Conservation (phyloP, 2,888 invertebrate genomes). For the Scaptomyza polygonia region DNA sequence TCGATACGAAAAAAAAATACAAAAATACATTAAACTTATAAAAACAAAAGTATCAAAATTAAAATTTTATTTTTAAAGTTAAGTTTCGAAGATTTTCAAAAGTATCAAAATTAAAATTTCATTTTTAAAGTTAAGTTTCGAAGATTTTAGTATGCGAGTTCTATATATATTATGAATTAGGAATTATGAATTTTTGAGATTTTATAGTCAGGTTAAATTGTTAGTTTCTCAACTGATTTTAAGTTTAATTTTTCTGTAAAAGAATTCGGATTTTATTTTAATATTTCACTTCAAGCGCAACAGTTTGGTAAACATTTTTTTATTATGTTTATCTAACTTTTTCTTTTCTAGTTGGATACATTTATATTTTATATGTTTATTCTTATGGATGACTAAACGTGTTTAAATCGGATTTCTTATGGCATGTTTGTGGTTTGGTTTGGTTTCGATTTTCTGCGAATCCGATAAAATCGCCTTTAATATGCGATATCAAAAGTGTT, state of each 20-base stretch:
- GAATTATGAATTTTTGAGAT: too few relatives aligned
- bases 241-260: too few relatives aligned
- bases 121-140: constrained; percentile 1
- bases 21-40: background rate
- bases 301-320: too few relatives aligned
- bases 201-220: too few relatives aligned
- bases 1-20: constrained; percentile 3
- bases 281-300: too few relatives aligned
- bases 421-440: background rate
- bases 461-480: constrained; percentile 4
- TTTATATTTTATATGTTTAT: too few relatives aligned
- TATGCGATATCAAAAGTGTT: background rate
- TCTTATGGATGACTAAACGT: background rate
- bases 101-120: constrained; percentile 5
- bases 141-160: constrained; percentile 2
- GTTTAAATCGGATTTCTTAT: background rate
- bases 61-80: constrained; percentile 9
- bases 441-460: background rate
- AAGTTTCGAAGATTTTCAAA: background rate
- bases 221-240: too few relatives aligned
- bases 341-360: too few relatives aligned
- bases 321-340: too few relatives aligned
- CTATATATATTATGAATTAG: constrained; percentile 2
- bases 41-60: constrained; percentile 6
- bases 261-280: too few relatives aligned